Percentiles rank a stretch among this genome's conserved stretches.
These are phyloP conservation scores for Amyelois transitella DNA, from an alignment of 1,140 invertebrate species.

Conservation along the genomic window DNA sequence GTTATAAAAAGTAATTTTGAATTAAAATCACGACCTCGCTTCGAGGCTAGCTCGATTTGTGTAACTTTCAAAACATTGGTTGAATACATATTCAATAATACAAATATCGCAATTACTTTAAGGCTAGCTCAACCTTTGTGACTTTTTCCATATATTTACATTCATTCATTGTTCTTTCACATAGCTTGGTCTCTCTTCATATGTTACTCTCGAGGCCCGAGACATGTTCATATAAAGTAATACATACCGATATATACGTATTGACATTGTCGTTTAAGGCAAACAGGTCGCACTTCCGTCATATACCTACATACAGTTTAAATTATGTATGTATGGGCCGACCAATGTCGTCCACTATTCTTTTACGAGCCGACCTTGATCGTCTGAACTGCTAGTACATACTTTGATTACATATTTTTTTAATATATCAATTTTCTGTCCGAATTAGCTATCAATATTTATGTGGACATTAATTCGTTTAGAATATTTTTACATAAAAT, in stretches of 20 bases:
- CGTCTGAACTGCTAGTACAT: conserved; percentile 21
- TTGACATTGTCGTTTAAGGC: conserved; percentile 43
- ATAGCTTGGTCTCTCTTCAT: not conserved
- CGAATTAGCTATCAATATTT: not conserved
- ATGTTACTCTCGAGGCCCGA: not conserved
- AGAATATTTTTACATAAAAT: too few species aligned
- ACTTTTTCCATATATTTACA: too few species aligned
- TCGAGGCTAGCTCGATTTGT: too few species aligned
- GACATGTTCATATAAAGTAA: not conserved
- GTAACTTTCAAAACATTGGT: too few species aligned
- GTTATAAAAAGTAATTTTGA: too few species aligned
- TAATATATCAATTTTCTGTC: not conserved
- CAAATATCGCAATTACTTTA: too few species aligned
- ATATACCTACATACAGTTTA: conserved; percentile 51
- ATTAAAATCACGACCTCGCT: too few species aligned
- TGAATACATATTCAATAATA: too few species aligned
- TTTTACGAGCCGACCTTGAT: conserved; percentile 51
- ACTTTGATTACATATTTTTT: not conserved
- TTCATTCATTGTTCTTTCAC: too few species aligned
- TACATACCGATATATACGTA: conserved; percentile 21
- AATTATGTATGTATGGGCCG: conserved; percentile 42
- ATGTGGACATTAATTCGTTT: not conserved
- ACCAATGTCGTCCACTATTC: conserved; percentile 61
- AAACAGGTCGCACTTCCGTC: conserved; percentile 59
- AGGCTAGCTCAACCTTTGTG: too few species aligned